Evolutionary conservation across 2,797 vertebrate species (phyloP), one percentile per base, ranked within the genome.

Genomic region (Phaenicophaeus curvirostris): DNA sequence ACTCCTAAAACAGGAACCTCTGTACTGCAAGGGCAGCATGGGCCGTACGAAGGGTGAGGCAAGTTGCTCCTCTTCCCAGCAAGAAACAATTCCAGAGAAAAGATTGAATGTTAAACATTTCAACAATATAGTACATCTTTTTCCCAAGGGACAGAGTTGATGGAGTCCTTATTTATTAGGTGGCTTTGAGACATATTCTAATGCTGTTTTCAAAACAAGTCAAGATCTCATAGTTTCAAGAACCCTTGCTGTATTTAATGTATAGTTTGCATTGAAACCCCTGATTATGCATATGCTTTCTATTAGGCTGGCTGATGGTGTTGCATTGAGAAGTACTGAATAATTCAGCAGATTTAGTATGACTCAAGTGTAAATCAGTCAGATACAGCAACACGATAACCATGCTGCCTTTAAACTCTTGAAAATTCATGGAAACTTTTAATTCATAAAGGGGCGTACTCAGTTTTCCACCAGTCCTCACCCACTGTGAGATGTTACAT

Each of bases 281-380:
- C 82, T 88, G 85, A 85, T 85, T 67, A 85, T 87, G 91, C 92
- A 96, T 93, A 93, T 95, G 97, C 94, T 97, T 97, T 96, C 96
- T 97, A 87, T 96, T 97, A 90, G 74, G 93, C 94, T 94, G 85
- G 93, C 91, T 97, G 97, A 97, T 88, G 93, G 96, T 78, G 68
- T 90, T 92, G 91, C 96, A 97, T 82, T 92, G 93, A 97, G 93
- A 8, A 85, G 90, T 73, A 41, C 95, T 98, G 97, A 98, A 97
- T 97, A 98, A 98, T 97, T 98, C 97, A 98, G 95, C 89, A 97
- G 91, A 96, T 97, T 96, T 96, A 97, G 96, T 90, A 94, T n/a
- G 35, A 95, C 95, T 94, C 94, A 91, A 97, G 96, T 95, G 96
- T 96, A 97, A 96, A 97, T 97, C 97, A 97, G 95, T 94, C 96